Evolutionary conservation across 2,888 invertebrate genomes (phyloP).

Genomic region (Hirtodrosophila alboralis): DNA sequence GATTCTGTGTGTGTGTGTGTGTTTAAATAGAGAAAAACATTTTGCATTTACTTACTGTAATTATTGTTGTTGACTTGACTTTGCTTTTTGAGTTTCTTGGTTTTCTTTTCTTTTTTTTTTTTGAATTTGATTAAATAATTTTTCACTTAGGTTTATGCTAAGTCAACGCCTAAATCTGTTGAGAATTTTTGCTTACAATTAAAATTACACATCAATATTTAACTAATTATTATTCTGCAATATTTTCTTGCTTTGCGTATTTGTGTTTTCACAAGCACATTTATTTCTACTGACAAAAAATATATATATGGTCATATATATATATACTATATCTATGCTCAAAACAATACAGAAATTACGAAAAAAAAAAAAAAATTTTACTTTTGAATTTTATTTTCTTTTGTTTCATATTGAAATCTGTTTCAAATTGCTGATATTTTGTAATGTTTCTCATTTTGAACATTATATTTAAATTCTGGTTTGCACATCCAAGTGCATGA

Average conservation of each 20-base stretch:
- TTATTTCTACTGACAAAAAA: conserved; percentile 20
- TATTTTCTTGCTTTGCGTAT: conserved; percentile 19
- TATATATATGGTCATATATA: neutral
- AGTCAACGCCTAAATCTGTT: conserved; percentile 22
- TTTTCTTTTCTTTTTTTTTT: no score
- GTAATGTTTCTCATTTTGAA: conserved; percentile 1
- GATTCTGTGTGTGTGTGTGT: conserved; percentile 12
- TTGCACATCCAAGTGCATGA: conserved; percentile 78
- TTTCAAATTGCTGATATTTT: conserved; percentile 1
- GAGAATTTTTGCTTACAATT: conserved; percentile 32
- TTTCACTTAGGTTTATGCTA: conserved; percentile 24
- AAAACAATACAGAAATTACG: conserved; percentile 14
- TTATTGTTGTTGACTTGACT: conserved; percentile 1
- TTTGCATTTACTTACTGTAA: conserved; percentile 20
- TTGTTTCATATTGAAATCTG: neutral
- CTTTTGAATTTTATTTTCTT: conserved; percentile 3
- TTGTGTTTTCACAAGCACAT: conserved; percentile 26
- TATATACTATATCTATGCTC: conserved; percentile 3
- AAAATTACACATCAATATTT: conserved; percentile 26
- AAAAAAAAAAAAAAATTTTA: no score
- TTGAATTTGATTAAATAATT: conserved; percentile 35
- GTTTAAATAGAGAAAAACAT: conserved; percentile 8
- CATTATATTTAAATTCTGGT: conserved; percentile 60
- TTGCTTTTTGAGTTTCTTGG: conserved; percentile 24
- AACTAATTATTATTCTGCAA: conserved; percentile 21